Evolutionary conservation across 1,140 invertebrate species (phyloP).

Genomic region (Helicoverpa armigera): DNA sequence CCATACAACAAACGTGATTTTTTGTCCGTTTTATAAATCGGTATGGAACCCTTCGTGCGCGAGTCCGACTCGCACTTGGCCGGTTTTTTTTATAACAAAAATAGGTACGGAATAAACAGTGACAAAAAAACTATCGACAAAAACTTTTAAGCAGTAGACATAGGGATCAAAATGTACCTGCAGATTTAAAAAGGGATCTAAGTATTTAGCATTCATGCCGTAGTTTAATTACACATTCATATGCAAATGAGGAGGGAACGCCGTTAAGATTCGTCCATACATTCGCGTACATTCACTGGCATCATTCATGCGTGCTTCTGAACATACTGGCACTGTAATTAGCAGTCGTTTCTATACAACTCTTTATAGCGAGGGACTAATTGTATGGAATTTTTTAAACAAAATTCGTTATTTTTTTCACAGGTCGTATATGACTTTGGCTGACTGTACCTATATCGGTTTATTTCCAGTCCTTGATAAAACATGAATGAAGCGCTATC

Average conservation of each 20-base stretch:
- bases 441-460: too few relatives aligned
- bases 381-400: constrained; percentile 9
- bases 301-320: constrained; percentile 81
- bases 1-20: too few relatives aligned
- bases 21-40: too few relatives aligned
- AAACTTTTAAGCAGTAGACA: constrained; percentile 1
- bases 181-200: constrained; percentile 53
- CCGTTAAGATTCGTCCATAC: constrained; percentile 78
- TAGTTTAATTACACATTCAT: constrained; percentile 85
- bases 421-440: too few relatives aligned
- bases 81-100: too few relatives aligned
- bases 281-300: constrained; percentile 60
- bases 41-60: too few relatives aligned
- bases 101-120: neutral
- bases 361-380: constrained; percentile 64
- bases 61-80: too few relatives aligned
- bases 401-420: neutral
- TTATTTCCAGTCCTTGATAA: neutral
- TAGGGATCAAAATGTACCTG: constrained; percentile 47
- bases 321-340: constrained; percentile 80
- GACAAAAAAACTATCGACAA: constrained; percentile 4
- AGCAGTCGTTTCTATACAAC: constrained; percentile 77
- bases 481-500: constrained; percentile 18
- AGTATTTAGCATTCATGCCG: constrained; percentile 71
- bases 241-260: constrained; percentile 82